Evolutionary conservation across 2,888 invertebrate species (phyloP), one percentile per base, ranked within the genome.

Genomic region (Torymus tubicola): DNA sequence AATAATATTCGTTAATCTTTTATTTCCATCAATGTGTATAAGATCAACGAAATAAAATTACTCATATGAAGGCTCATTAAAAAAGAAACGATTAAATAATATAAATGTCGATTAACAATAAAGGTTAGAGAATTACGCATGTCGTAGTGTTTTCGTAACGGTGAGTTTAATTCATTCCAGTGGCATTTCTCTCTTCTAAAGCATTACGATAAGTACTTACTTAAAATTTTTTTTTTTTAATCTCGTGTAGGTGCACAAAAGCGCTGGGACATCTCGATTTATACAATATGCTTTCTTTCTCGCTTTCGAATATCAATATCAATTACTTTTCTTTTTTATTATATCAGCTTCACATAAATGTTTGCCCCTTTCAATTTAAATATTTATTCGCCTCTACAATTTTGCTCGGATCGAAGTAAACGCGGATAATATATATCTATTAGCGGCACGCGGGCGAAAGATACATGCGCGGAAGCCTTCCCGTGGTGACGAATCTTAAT

Each of bases 171-270:
- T 83, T 79, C 67, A 78, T 82, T 73, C 74, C 80, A 80, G 81
- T 83, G 63, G 81, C 81, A 79, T 80, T 72, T 77, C 57, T 80
- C 53, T 81, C 75, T 64, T 78, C 84, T 84, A 84, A 85, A 86
- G 83, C 83, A 82, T 84, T 81, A 75, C 76, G 72, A 83, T 83
- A 83, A 82, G 82, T 83, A 83, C 70, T 82, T 84, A 83, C 80
- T 82, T 81, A 83, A 70, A 82, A 50, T 70, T 78, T 79, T 60
- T 53, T 75, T 77, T 61, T 64, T 61, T 84, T 81, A 81, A 85
- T 85, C 84, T 85, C 82, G 77, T 83, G 75, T 82, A n/a, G 81
- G 85, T 86, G 84, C 86, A 84, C 85, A 84, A 83, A 86, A 85
- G 85, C 84, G 69, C 69, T 84, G 83, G 76, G 82, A 83, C 76